phyloP scores from a whole-genome alignment of 2,113 vertebrate genomes.

The Siphamia tubifer region DNA sequence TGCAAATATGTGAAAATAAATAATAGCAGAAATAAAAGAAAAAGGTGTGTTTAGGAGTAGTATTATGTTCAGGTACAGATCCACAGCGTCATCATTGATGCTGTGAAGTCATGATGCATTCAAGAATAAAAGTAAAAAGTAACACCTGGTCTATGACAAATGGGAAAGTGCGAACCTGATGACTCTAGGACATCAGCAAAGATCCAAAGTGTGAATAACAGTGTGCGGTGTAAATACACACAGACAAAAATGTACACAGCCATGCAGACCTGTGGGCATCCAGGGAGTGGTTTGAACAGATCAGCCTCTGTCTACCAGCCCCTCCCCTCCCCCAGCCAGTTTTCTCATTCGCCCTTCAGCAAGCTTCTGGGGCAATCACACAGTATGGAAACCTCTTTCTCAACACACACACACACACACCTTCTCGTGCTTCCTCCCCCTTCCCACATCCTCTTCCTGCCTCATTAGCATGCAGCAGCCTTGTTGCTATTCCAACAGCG shows the following conservation, averaged over 20 bases:
- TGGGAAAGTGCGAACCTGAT: background rate
- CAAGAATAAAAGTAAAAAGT: background rate
- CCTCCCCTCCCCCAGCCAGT: conserved; percentile 8
- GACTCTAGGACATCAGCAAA: background rate
- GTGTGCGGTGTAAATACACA: background rate
- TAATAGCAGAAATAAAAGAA: too few species aligned
- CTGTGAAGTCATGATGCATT: background rate
- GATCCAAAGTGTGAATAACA: background rate
- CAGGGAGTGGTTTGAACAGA: conserved; percentile 28
- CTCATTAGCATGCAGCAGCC: conserved; percentile 63
- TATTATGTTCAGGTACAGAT: too few species aligned
- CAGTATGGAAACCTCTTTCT: conserved; percentile 16
- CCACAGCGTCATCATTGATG: too few species aligned
- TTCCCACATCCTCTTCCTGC: conserved; percentile 46
- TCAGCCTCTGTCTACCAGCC: conserved; percentile 31
- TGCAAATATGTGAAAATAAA: too few species aligned
- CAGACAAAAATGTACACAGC: conserved; percentile 1
- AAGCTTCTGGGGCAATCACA: conserved; percentile 18
- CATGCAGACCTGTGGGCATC: conserved; percentile 23
- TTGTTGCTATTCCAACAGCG: conserved; percentile 55
- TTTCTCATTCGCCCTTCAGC: conserved; percentile 17
- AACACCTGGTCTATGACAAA: background rate
- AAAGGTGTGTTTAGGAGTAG: too few species aligned
- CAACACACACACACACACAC: conserved; percentile 9
- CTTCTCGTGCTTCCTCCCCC: background rate